Evolutionary conservation across 2,113 vertebrate species (phyloP).

Genomic region (Tupaia chinensis): DNA sequence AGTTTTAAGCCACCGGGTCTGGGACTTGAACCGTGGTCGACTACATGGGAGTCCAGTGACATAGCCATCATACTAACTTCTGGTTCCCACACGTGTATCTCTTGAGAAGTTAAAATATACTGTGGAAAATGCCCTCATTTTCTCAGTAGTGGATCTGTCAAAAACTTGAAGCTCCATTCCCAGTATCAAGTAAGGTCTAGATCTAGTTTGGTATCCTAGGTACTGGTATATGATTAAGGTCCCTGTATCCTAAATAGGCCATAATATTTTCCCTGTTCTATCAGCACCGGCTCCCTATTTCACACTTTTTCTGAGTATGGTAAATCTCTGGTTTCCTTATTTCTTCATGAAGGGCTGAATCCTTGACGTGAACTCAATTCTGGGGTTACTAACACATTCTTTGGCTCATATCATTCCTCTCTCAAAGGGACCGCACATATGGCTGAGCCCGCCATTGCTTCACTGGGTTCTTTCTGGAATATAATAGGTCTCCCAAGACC

Average conservation of each 20-base stretch:
- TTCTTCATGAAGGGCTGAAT: neutral
- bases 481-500: neutral
- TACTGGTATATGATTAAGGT: neutral
- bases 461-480: neutral
- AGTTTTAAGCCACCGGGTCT: too few relatives aligned
- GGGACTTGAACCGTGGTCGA: too few relatives aligned
- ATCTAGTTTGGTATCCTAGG: neutral
- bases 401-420: neutral
- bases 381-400: neutral
- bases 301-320: neutral
- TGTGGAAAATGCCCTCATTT: neutral
- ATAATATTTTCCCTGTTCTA: neutral
- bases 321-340: neutral
- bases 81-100: neutral
- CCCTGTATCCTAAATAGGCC: neutral
- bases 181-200: neutral
- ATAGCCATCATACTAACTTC: too few relatives aligned
- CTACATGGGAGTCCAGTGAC: too few relatives aligned
- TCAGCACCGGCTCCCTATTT: fast-evolving
- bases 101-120: neutral
- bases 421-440: neutral
- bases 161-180: neutral
- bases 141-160: neutral
- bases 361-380: neutral
- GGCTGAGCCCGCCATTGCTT: neutral